Percentiles rank a stretch among this genome's conserved stretches.
Evolutionary conservation across 1,140 invertebrate genomes (phyloP).

Genomic region (Phthorimaea operculella): DNA sequence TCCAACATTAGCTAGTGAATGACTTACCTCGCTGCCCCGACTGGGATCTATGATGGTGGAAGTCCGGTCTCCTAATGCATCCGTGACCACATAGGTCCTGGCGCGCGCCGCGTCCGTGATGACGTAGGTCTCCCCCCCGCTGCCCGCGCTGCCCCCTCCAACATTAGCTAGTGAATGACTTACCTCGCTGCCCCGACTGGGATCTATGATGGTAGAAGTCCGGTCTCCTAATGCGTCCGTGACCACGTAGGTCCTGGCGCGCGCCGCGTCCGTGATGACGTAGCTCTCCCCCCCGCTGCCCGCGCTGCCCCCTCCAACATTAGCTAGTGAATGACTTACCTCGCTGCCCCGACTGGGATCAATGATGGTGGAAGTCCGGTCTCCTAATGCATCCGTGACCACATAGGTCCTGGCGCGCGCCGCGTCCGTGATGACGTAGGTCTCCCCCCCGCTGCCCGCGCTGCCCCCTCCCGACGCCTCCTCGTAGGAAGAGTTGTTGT

Average conservation of each 20-base stretch:
- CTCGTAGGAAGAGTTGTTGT: constrained; percentile 47
- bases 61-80: constrained; percentile 37
- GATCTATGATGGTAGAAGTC: constrained; percentile 50
- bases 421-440: constrained; percentile 57
- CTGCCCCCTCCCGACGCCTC: constrained; percentile 23
- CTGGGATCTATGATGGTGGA: constrained; percentile 53
- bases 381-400: constrained; percentile 45
- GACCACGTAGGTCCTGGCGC: constrained; percentile 44
- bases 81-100: constrained; percentile 42
- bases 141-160: too few relatives aligned
- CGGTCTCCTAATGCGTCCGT: constrained; percentile 42
- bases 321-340: too few relatives aligned
- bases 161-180: too few relatives aligned
- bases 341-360: constrained; percentile 30
- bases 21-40: too few relatives aligned
- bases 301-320: too few relatives aligned
- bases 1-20: too few relatives aligned
- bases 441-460: constrained; percentile 26
- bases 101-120: constrained; percentile 48
- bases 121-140: constrained; percentile 14
- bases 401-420: constrained; percentile 44
- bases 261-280: constrained; percentile 48
- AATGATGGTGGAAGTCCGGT: constrained; percentile 42
- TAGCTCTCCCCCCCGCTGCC: too few relatives aligned
- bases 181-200: constrained; percentile 22